Percentiles rank a stretch among this genome's conserved stretches.
Evolutionary conservation across 2,797 vertebrate species (phyloP).

Genomic region (Heteromormyrus szaboi): DNA sequence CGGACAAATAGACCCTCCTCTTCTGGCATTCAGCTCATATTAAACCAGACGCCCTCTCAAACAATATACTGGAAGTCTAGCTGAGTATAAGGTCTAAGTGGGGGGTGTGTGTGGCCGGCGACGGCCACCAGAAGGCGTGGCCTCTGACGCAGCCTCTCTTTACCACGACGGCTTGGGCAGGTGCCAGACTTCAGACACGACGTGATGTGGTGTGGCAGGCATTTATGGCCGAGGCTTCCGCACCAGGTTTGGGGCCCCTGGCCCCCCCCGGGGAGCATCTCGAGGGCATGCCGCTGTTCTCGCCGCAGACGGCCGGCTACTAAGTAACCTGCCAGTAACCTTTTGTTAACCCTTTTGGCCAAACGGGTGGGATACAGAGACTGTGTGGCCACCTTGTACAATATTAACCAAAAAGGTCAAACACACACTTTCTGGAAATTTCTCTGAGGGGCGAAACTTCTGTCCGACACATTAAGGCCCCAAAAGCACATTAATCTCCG

Average conservation of each 20-base stretch:
- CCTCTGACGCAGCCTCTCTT: background rate
- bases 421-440: background rate
- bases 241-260: background rate
- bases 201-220: background rate
- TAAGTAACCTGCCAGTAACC: background rate
- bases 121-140: background rate
- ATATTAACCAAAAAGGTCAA: background rate
- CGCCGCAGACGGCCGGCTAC: background rate
- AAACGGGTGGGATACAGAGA: background rate
- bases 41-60: background rate
- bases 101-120: background rate
- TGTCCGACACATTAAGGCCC: background rate
- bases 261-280: background rate
- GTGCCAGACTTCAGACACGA: constrained; percentile 4
- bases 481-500: background rate
- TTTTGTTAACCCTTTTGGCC: background rate
- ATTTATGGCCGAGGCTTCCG: background rate
- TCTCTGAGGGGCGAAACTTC: background rate
- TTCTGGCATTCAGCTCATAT: background rate
- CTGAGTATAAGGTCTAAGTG: background rate
- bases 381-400: background rate
- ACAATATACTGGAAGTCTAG: background rate
- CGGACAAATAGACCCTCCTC: background rate
- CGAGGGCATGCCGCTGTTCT: background rate
- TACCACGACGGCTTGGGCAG: background rate